Evolutionary conservation across 1,140 invertebrate species (phyloP).

Genomic region (Penaeus chinensis): DNA sequence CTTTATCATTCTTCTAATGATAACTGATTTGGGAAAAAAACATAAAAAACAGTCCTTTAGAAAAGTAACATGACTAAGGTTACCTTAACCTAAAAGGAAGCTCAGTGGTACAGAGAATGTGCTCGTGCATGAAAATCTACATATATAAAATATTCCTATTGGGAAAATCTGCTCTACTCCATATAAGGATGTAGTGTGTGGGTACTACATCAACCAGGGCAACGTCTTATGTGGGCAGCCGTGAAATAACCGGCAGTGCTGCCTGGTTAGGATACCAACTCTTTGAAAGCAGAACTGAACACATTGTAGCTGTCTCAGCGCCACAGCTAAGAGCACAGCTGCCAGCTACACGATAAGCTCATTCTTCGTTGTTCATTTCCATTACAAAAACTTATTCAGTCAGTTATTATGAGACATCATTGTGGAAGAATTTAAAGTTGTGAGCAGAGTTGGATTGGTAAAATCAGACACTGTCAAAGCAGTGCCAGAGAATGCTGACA

Average conservation of each 20-base stretch:
- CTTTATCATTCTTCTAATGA: constrained; percentile 6
- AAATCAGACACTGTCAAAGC: constrained; percentile 55
- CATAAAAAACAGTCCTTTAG: constrained; percentile 17
- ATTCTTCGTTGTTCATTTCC: constrained; percentile 58
- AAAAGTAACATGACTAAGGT: constrained; percentile 36
- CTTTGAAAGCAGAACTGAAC: constrained; percentile 62
- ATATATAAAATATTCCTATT: constrained; percentile 27
- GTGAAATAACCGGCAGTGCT: constrained; percentile 59
- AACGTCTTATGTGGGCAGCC: constrained; percentile 54
- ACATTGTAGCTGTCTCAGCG: constrained; percentile 61
- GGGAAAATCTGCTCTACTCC: constrained; percentile 46
- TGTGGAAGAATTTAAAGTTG: constrained; percentile 37
- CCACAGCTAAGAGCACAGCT: constrained; percentile 59
- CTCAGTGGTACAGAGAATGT: constrained; percentile 50
- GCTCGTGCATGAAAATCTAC: constrained; percentile 46
- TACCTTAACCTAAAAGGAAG: constrained; percentile 50
- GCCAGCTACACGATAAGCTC: constrained; percentile 61
- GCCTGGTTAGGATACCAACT: constrained; percentile 62
- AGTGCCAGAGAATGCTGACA: constrained; percentile 52
- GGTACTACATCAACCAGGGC: constrained; percentile 28
- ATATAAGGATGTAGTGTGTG: constrained; percentile 36
- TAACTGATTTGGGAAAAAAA: constrained; percentile 34
- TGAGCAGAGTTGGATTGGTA: constrained; percentile 46
- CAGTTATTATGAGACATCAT: constrained; percentile 53
- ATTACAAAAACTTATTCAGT: constrained; percentile 48